phyloP scores from a whole-genome alignment of 2,888 invertebrate species.

The Anodontia alba region DNA sequence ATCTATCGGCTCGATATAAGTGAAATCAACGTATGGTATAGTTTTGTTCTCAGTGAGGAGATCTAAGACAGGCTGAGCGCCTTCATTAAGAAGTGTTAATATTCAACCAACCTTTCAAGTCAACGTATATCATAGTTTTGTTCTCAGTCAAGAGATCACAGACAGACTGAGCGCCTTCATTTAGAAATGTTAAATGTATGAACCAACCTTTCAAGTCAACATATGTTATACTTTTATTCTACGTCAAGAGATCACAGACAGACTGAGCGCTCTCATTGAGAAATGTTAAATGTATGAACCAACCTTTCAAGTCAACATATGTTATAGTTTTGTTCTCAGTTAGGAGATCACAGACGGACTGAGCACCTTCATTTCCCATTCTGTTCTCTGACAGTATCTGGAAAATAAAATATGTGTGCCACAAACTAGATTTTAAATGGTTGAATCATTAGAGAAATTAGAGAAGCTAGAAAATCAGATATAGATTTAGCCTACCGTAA shows the following conservation, averaged over 20 bases:
- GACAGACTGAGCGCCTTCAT: conserved; percentile 65
- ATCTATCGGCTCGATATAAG: no score
- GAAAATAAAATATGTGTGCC: conserved; percentile 4
- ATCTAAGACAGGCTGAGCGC: conserved; percentile 67
- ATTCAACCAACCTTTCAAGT: conserved; percentile 67
- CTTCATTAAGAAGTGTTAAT: no score
- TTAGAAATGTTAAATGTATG: no score
- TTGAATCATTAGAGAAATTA: no score
- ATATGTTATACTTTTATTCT: conserved; percentile 70
- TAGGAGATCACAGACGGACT: conserved; percentile 67
- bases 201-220: no score
- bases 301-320: conserved; percentile 70
- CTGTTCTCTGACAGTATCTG: conserved; percentile 69
- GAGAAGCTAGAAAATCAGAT: no score
- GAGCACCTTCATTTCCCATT: conserved; percentile 63
- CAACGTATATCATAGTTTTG: conserved; percentile 69
- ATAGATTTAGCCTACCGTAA: no score
- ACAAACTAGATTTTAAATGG: background rate
- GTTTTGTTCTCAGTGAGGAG: conserved; percentile 69
- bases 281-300: no score
- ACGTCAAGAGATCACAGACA: conserved; percentile 64
- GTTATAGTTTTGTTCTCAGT: conserved; percentile 70
- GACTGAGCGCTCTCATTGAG: conserved; percentile 59
- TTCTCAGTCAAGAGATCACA: conserved; percentile 69
- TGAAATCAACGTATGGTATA: conserved; percentile 69